These are phyloP conservation scores for Neosilurus mollespiculum DNA, from an alignment of 2,797 vertebrate genomes.

Conservation along the genomic window DNA sequence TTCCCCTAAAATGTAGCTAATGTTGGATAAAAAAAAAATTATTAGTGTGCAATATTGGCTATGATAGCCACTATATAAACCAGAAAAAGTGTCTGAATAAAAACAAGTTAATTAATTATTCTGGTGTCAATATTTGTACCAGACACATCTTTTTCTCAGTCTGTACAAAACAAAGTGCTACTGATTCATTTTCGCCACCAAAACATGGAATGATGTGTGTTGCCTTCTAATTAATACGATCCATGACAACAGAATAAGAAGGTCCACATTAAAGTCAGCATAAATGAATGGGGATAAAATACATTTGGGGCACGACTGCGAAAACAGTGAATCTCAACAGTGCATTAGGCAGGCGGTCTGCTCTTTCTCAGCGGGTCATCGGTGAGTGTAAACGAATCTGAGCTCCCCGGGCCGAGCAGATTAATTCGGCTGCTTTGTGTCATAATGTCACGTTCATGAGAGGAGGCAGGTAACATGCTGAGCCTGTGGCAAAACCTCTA, in stretches of 20 bases:
- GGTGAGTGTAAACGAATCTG: conserved; percentile 34
- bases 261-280: not conserved
- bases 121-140: no score
- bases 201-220: not conserved
- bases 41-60: no score
- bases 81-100: no score
- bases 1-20: no score
- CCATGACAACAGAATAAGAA: not conserved
- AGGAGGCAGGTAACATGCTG: conserved; percentile 44
- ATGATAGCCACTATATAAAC: no score
- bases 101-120: no score
- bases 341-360: conserved; percentile 25
- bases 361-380: conserved; percentile 28
- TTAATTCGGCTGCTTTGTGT: conserved; percentile 50
- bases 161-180: no score
- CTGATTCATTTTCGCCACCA: not conserved
- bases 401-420: conserved; percentile 34
- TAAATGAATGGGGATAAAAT: not conserved
- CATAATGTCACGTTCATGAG: conserved; percentile 54
- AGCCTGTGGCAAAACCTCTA: conserved; percentile 42
- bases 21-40: no score
- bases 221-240: not conserved
- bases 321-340: conserved; percentile 15
- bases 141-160: no score
- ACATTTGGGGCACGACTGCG: not conserved